Percentiles rank a stretch among this genome's conserved stretches.
Evolutionary conservation across 1,140 invertebrate genomes (phyloP).

Genomic region (Steinernema khuongi): DNA sequence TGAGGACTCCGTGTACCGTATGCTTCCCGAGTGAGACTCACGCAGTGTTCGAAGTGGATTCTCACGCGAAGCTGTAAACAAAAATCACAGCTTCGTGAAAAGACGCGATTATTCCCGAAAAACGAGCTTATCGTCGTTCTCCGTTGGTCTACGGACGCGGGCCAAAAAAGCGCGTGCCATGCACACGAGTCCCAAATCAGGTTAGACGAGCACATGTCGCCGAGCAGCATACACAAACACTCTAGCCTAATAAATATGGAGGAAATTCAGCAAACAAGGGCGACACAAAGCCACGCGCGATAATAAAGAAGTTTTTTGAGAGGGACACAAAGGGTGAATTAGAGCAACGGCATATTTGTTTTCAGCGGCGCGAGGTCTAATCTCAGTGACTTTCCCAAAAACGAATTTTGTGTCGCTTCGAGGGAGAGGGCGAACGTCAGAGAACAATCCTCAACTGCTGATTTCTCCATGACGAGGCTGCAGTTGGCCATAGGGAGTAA

Average conservation of each 20-base stretch:
- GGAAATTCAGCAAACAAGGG: neutral
- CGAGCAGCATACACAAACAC: conserved; percentile 3
- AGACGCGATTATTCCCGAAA: neutral
- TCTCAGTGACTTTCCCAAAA: no score
- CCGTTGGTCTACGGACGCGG: neutral
- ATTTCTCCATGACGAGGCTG: no score
- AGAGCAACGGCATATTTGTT: neutral
- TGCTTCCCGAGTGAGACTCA: no score
- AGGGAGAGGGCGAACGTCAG: no score
- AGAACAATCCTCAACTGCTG: no score
- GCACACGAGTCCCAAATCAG: neutral
- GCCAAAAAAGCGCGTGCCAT: neutral
- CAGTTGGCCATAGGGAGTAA: no score
- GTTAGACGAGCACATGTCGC: neutral
- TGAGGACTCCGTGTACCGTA: no score
- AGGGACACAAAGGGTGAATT: neutral
- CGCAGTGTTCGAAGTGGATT: no score
- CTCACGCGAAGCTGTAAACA: no score
- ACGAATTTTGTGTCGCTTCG: no score
- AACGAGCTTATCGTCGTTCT: neutral
- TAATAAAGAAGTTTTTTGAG: neutral
- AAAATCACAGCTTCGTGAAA: no score
- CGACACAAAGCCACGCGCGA: neutral
- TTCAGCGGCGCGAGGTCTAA: no score
- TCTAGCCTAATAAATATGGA: neutral